Evolutionary conservation across 2,888 invertebrate species (phyloP).

Genomic region (Xiphydria camelus): DNA sequence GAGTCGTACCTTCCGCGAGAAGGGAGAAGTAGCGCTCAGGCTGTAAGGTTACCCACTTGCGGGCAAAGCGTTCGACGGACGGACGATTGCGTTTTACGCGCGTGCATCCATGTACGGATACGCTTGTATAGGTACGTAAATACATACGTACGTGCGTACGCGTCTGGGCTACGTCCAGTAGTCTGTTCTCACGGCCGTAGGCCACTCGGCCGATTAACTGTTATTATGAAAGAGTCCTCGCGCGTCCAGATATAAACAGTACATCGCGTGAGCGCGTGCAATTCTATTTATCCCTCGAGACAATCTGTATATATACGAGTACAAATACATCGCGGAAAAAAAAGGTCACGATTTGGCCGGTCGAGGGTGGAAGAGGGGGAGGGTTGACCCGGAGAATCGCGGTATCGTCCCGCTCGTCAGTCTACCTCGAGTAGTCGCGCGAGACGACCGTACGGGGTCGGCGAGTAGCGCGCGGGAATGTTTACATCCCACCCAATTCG

Average conservation of each 20-base stretch:
- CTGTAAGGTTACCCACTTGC: too few relatives aligned
- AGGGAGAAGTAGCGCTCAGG: slow-evolving; percentile 1
- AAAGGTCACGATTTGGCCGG: too few relatives aligned
- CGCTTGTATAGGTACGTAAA: too few relatives aligned
- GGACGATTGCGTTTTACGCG: background rate
- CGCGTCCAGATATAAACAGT: slow-evolving; percentile 37
- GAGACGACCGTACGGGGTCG: too few relatives aligned
- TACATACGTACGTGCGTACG: slow-evolving; percentile 7
- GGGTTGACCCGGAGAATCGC: too few relatives aligned
- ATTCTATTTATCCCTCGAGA: slow-evolving; percentile 14
- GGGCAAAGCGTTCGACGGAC: background rate
- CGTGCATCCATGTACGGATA: background rate
- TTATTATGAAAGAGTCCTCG: slow-evolving; percentile 45
- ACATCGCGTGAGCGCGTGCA: too few relatives aligned
- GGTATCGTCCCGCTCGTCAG: too few relatives aligned
- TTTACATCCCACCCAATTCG: too few relatives aligned
- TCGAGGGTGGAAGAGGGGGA: too few relatives aligned
- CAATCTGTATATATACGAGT: slow-evolving; percentile 3
- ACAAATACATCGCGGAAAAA: too few relatives aligned
- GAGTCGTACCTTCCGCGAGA: slow-evolving; percentile 2
- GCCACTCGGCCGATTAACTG: slow-evolving; percentile 43
- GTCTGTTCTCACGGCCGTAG: slow-evolving; percentile 37
- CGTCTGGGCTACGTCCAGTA: slow-evolving; percentile 30
- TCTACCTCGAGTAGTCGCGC: too few relatives aligned
- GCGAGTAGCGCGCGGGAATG: too few relatives aligned